Conservation (phyloP, 2,797 vertebrate species). For the Megaceryle alcyon region DNA sequence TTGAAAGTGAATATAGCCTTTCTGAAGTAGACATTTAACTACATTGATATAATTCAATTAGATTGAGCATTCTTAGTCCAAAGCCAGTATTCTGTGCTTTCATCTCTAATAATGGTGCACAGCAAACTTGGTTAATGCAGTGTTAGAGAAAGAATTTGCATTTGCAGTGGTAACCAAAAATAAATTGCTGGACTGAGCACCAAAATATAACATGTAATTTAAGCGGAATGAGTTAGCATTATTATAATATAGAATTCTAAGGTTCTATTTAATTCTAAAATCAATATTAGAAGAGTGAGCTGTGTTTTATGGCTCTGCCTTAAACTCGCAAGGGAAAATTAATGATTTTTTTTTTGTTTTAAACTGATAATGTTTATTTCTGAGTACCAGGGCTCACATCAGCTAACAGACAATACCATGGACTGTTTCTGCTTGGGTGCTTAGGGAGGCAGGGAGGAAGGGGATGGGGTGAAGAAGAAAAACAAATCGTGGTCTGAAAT, state of each 20-base stretch:
- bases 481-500: not conserved
- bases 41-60: slow-evolving; percentile 84
- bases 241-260: not conserved
- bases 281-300: not conserved
- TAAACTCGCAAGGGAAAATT: not conserved
- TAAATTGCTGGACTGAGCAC: slow-evolving; percentile 6
- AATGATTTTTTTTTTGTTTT: not conserved
- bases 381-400: not conserved
- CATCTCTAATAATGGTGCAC: slow-evolving; percentile 79
- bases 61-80: slow-evolving; percentile 75
- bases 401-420: not conserved
- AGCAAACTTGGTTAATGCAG: slow-evolving; percentile 61
- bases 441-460: not conserved
- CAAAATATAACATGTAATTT: not conserved
- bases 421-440: not conserved
- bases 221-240: not conserved
- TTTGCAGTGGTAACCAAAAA: slow-evolving; percentile 19
- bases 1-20: slow-evolving; percentile 81
- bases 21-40: slow-evolving; percentile 83
- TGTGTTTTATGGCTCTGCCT: not conserved
- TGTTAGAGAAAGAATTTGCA: slow-evolving; percentile 51
- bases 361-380: not conserved
- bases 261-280: not conserved
- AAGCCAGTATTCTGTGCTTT: slow-evolving; percentile 73
- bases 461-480: not conserved